Conservation (phyloP, 2,113 vertebrate species). For the Hemiprocne comata region DNA sequence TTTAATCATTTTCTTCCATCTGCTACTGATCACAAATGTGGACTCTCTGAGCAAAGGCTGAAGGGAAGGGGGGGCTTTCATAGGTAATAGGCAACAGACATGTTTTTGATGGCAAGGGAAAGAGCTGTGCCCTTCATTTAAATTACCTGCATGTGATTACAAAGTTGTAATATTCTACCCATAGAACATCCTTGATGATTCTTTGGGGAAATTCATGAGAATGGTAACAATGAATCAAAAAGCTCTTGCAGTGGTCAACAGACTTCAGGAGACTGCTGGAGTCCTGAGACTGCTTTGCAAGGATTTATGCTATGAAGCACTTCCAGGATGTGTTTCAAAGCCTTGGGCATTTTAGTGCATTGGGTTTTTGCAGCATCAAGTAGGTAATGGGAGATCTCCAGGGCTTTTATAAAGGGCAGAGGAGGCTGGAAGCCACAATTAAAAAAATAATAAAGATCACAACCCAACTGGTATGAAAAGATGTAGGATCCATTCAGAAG, state of each 20-base stretch:
- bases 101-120: background rate
- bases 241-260: background rate
- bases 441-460: background rate
- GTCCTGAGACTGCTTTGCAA: background rate
- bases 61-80: background rate
- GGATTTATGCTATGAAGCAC: background rate
- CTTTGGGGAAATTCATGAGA: background rate
- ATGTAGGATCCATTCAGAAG: constrained; percentile 44
- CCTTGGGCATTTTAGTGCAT: background rate
- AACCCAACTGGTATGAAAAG: background rate
- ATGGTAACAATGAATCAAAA: background rate
- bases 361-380: background rate
- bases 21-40: constrained; percentile 44
- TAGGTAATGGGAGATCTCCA: background rate
- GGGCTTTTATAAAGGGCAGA: background rate
- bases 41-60: constrained; percentile 9
- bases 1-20: constrained; percentile 47
- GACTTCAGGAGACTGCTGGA: background rate
- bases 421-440: background rate
- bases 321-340: background rate
- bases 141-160: background rate
- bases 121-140: background rate
- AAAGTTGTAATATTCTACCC: background rate
- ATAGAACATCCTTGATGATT: background rate
- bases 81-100: background rate